Base-by-base conservation (phyloP, 2,888 invertebrate species). In the Synanthedon tipuliformis region DNA sequence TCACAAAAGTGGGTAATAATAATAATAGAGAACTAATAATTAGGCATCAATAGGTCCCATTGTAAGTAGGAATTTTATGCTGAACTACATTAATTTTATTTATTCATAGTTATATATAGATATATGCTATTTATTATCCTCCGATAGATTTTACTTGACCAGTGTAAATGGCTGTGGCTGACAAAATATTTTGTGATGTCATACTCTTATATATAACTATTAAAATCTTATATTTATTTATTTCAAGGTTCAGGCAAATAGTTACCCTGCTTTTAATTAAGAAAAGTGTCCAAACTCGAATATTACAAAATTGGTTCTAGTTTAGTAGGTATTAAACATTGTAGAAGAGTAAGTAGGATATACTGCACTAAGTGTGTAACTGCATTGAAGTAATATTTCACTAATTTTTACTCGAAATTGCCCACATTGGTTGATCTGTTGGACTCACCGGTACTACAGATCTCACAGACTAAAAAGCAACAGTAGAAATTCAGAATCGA, bases 221-320 rank as follows among this genome's bases (percentile, higher is more conserved):
- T 71, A 71, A 69, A 62, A 66, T 64, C 73, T 75, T 77, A 73
- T 69, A 74, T 68, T 71, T 71, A 75, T 69, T 71, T 45, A 45
- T 15, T 45, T 15, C 13, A 45, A 45, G n/a, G 13, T 45, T 73
- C 78, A 83, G 81, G 85, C 84, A 81, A 75, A 70, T 66, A 59
- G 71, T 75, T 83, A 84, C 84, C 84, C 84, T 84, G 85, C 77
- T 76, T 80, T 75, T 71, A 74, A 15, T 75, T 75, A 74, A 75
- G 76, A 79, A 78, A 75, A 64, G 66, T 73, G 69, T 78, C 67
- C 64, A 78, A 75, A 76, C 74, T 64, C 45, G 15, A 45, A 45
- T 66, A 66, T 61, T 70, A 56, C 52, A 72, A 79, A 78, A 79
- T 80, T 82, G 81, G 78, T 81, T 79, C 79, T 64, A 73, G 71